Conservation (phyloP, 2,113 vertebrate genomes). For the Oreochromis tanganicae region DNA sequence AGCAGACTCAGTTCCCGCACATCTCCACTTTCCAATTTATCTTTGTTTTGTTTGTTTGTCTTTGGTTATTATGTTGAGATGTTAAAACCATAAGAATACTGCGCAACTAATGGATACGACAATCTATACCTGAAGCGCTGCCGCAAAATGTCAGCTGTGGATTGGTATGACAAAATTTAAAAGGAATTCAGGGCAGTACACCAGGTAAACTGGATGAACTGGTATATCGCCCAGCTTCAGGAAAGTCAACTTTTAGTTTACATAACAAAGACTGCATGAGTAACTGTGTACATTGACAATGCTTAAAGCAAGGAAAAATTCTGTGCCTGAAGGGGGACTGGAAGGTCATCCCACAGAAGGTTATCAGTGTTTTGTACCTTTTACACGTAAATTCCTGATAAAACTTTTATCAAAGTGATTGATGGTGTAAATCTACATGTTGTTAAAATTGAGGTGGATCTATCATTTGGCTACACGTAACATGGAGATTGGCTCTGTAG, state of each 20-base stretch:
- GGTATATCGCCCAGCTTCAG: neutral
- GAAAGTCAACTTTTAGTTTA: neutral
- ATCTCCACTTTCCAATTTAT: neutral
- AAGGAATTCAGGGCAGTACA: neutral
- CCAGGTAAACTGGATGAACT: neutral
- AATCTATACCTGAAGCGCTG: neutral
- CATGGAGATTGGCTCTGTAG: neutral
- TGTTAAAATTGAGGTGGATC: neutral
- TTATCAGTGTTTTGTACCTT: neutral
- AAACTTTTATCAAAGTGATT: neutral
- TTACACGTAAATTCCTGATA: neutral
- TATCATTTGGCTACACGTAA: neutral
- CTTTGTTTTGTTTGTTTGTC: neutral
- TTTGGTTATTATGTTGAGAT: neutral
- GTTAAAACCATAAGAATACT: neutral
- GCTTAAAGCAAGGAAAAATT: neutral
- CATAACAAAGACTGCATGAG: neutral
- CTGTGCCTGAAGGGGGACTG: neutral
- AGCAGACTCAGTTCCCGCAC: neutral
- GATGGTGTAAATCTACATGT: neutral
- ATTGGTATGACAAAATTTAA: neutral
- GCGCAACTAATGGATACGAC: neutral
- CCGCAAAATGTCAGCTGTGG: neutral
- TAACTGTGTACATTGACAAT: neutral
- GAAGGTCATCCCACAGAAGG: neutral